Percentiles rank a stretch among this genome's conserved stretches.
Evolutionary conservation across 2,113 vertebrate genomes (phyloP).

Genomic region (Saguinus midas): DNA sequence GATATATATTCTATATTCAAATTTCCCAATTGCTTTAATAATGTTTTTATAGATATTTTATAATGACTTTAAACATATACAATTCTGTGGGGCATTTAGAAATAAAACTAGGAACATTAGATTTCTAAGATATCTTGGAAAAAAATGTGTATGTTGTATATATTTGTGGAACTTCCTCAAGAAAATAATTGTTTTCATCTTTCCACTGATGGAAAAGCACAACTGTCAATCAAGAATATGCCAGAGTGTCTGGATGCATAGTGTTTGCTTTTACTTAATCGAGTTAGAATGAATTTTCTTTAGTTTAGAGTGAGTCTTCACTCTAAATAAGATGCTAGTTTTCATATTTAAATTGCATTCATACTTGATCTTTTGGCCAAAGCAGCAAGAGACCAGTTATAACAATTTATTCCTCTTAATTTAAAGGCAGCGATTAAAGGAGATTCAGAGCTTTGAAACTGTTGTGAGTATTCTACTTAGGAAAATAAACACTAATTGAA

Average conservation of each 20-base stretch:
- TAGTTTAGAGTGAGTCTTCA: conserved; percentile 75
- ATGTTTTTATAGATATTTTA: conserved; percentile 46
- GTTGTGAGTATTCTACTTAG: conserved; percentile 72
- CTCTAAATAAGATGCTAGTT: conserved; percentile 70
- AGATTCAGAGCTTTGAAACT: conserved; percentile 79
- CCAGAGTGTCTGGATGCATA: conserved; percentile 71
- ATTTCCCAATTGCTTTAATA: not conserved
- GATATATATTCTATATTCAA: not conserved
- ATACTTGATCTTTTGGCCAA: conserved; percentile 82
- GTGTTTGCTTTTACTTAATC: conserved; percentile 77
- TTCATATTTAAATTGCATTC: conserved; percentile 83
- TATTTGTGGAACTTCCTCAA: conserved; percentile 22
- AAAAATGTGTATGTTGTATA: not conserved
- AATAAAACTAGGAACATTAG: conserved; percentile 24
- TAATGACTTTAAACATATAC: conserved; percentile 40
- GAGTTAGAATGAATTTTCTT: conserved; percentile 80
- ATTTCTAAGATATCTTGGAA: not conserved
- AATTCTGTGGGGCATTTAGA: not conserved
- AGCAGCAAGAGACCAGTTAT: conserved; percentile 77
- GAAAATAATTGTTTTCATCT: conserved; percentile 46
- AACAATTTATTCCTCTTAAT: conserved; percentile 81
- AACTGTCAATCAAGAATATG: conserved; percentile 71
- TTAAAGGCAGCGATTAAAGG: conserved; percentile 82
- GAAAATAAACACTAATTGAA: conserved; percentile 79
- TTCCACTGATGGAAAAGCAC: conserved; percentile 45